A percentile compares a stretch with the other conserved stretches of the same genome.
Evolutionary conservation across 1,140 invertebrate species (phyloP).

Genomic region (Caenorhabditis elegans): DNA sequence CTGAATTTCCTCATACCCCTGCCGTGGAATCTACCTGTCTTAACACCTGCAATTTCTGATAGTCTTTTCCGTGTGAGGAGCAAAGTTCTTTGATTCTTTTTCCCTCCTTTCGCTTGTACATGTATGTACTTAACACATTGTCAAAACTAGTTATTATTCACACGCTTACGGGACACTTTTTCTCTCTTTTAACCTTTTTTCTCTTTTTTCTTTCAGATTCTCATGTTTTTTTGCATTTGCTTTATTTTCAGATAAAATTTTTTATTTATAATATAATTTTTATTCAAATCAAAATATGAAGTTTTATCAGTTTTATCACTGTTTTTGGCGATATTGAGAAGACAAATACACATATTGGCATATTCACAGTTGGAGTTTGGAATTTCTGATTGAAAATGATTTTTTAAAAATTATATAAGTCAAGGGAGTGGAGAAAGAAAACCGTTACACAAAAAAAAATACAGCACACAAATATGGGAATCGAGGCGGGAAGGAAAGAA

Average conservation of each 20-base stretch:
- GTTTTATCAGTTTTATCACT: neutral
- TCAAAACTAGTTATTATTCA: neutral
- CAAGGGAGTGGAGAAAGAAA: neutral
- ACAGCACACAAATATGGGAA: too few relatives aligned
- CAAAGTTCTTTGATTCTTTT: conserved; percentile 37
- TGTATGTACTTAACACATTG: neutral
- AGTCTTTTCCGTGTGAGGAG: conserved; percentile 46
- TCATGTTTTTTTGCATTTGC: neutral
- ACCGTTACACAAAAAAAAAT: neutral
- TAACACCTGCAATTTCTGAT: conserved; percentile 46
- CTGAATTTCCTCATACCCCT: conserved; percentile 49
- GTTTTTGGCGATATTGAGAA: neutral
- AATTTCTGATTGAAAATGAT: neutral
- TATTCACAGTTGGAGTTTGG: neutral
- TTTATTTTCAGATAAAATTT: neutral
- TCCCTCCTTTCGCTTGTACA: neutral
- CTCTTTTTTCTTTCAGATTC: neutral
- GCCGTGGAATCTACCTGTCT: conserved; percentile 32
- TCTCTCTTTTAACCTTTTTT: neutral
- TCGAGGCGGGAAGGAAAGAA: too few relatives aligned
- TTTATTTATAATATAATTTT: neutral
- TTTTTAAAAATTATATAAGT: neutral
- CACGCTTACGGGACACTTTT: neutral
- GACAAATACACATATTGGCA: neutral
- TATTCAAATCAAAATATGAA: neutral